These are phyloP conservation scores for Gymnosoma rotundatum DNA, from an alignment of 2,888 invertebrate genomes.

Conservation along the genomic window DNA sequence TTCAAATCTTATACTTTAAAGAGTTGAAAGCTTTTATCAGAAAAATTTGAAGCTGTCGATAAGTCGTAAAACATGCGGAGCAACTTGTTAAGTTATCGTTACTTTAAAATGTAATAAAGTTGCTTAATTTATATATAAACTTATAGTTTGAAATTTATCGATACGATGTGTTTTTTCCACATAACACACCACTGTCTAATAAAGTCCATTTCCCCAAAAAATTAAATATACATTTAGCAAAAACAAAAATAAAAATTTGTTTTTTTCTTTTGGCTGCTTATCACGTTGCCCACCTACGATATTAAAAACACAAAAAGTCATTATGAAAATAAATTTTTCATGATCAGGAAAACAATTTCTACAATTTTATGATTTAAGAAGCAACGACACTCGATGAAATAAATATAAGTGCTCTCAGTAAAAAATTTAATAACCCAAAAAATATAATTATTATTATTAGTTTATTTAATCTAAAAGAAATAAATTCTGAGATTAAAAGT, in stretches of 20 bases:
- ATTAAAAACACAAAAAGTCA: constrained; percentile 18
- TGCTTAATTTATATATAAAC: no score
- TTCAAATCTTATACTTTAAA: no score
- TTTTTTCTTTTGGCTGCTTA: constrained; percentile 46
- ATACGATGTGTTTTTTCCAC: background rate
- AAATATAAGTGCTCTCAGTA: constrained; percentile 1
- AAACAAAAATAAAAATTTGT: background rate
- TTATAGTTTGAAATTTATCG: background rate
- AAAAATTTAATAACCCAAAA: no score
- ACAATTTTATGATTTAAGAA: background rate
- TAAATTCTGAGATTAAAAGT: no score
- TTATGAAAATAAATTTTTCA: constrained; percentile 51
- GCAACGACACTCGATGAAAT: constrained; percentile 8
- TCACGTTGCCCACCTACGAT: constrained; percentile 46
- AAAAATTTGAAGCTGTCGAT: no score
- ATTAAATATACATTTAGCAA: constrained; percentile 6
- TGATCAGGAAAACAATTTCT: constrained; percentile 45
- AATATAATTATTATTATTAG: no score
- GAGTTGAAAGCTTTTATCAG: no score
- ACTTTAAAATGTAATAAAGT: no score
- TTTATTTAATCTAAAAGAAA: no score
- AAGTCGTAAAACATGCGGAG: no score
- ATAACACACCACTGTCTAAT: background rate
- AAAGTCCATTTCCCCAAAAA: background rate
- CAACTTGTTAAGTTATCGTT: no score